Base-by-base conservation (phyloP, 2,888 invertebrate genomes). In the Lasioglossum zephyrum region DNA sequence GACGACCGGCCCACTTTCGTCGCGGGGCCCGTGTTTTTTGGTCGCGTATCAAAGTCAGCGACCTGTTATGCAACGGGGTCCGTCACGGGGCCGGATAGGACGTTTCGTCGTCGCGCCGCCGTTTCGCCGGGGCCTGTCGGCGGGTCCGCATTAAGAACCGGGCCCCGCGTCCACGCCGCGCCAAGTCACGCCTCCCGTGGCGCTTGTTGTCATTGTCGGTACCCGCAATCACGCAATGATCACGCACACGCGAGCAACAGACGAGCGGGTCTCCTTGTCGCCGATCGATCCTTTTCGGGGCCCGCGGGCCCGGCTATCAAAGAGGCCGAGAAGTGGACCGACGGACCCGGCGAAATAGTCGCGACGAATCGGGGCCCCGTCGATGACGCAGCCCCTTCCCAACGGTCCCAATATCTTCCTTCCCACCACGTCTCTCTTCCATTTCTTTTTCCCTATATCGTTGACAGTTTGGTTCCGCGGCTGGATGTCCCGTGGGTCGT, bases 151-250 rank as follows among this genome's bases (percentile, higher is more conserved):
- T 90, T 86, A 88, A 87, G 79, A 78, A 57, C 57, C 79, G 75
- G 66, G 36, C 36, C 36, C 76, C 82, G 39, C 79, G 81, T 89
- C 85, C 85, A 84, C 60, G 72, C 85, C 78, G 39, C 93, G 94
- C 93, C 92, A 92, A 94, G 94, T 95, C 95, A 95, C 92, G 93
- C 93, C 93, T 92, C 95, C 94, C 89, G 94, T 90, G 91, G 94
- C 73, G 94, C 91, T 92, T 93, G 94, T 93, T 94, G 95, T 95
- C 95, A 94, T 95, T 95, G 93, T 92, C 92, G 92, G 92, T 92
- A 92, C 88, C 89, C 80, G 90, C 90, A 87, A 92, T 91, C 92
- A 90, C 88, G 89, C 91, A 87, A 92, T 89, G 91, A 89, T 91
- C 91, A 87, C 84, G 92, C 91, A 92, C 92, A 89, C 91, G 86